These are phyloP conservation scores for Chlamydotis undulata DNA, from an alignment of 2,113 vertebrate genomes.

Conservation along the genomic window DNA sequence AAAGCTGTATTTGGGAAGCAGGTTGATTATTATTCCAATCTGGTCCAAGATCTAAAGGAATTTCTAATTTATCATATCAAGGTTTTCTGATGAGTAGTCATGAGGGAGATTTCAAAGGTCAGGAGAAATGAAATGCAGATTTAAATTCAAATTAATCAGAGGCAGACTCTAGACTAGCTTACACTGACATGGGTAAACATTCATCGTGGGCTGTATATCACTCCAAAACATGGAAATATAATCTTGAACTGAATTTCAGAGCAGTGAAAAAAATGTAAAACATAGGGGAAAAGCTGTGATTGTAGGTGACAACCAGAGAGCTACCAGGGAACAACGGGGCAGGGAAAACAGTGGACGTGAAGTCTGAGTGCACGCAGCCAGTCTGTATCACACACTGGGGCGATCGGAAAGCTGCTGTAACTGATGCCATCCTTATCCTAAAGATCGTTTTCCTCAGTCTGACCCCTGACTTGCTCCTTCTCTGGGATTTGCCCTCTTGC, in stretches of 20 bases:
- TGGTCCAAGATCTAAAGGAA: conserved; percentile 56
- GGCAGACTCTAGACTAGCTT: background rate
- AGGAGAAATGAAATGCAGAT: conserved; percentile 59
- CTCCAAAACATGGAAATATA: background rate
- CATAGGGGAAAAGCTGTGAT: background rate
- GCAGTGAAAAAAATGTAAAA: background rate
- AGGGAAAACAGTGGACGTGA: background rate
- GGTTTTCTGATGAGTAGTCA: conserved; percentile 48
- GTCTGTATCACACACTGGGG: background rate
- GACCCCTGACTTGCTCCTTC: background rate
- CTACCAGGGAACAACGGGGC: background rate
- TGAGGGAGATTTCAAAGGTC: conserved; percentile 65
- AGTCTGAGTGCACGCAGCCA: background rate
- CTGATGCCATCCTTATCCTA: background rate
- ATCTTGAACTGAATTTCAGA: background rate
- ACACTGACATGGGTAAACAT: background rate
- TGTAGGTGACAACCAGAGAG: background rate
- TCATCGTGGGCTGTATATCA: background rate
- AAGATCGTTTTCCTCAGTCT: background rate
- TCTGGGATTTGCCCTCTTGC: background rate
- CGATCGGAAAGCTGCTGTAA: background rate
- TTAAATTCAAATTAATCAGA: conserved; percentile 54
- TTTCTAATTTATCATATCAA: conserved; percentile 53
- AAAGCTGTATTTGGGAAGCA: background rate
- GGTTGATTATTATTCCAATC: conserved; percentile 46